Percentiles rank a stretch among this genome's conserved stretches.
phyloP scores from a whole-genome alignment of 2,888 invertebrate species.

The Pyrgus malvae region DNA sequence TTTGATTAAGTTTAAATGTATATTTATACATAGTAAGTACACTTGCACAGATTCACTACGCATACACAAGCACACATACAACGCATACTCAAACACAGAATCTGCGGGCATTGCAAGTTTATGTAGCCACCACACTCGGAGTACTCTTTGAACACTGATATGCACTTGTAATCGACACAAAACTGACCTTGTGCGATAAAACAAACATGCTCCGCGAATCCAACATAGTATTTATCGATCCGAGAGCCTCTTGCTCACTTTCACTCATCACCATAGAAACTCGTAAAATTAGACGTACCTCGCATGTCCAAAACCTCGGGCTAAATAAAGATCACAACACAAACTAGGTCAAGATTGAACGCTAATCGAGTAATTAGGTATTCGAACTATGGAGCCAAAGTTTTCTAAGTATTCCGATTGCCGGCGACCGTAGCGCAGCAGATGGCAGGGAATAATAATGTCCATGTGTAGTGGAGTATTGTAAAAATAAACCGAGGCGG shows the following conservation, averaged over 20 bases:
- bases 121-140: no score
- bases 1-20: no score
- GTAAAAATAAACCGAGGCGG: slow-evolving; percentile 75
- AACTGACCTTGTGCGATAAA: slow-evolving; percentile 50
- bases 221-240: slow-evolving; percentile 42
- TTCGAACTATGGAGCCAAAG: slow-evolving; percentile 38
- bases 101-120: no score
- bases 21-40: no score
- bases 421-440: slow-evolving; percentile 50
- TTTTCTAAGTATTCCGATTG: slow-evolving; percentile 5
- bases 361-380: slow-evolving; percentile 40
- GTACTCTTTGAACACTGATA: no score
- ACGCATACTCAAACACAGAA: no score
- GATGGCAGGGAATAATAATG: slow-evolving; percentile 67
- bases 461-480: slow-evolving; percentile 52
- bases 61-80: no score
- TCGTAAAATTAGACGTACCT: slow-evolving; percentile 46
- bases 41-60: no score
- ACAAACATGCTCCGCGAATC: slow-evolving; percentile 44
- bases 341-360: slow-evolving; percentile 64
- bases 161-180: no score
- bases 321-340: slow-evolving; percentile 44
- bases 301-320: slow-evolving; percentile 50
- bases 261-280: slow-evolving; percentile 60
- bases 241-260: slow-evolving; percentile 41